These are phyloP conservation scores for Elgaria multicarinata DNA, from an alignment of 2,113 vertebrate species.

Conservation along the genomic window DNA sequence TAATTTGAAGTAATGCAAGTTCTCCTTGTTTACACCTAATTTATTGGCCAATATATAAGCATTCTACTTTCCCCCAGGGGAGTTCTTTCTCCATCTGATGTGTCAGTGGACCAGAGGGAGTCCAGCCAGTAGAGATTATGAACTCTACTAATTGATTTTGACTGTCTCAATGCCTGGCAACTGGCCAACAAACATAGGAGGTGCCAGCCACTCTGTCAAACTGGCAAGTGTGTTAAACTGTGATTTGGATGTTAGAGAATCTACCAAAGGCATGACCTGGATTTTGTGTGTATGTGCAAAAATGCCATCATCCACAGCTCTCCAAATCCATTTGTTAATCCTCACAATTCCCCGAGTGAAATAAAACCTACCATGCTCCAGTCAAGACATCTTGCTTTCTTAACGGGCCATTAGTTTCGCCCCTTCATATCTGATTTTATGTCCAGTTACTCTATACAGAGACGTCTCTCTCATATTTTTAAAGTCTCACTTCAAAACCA, in stretches of 20 bases:
- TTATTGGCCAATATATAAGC: background rate
- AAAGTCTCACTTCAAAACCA: background rate
- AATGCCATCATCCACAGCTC: background rate
- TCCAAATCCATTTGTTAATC: background rate
- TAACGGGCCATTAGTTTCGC: background rate
- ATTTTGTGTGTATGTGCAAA: background rate
- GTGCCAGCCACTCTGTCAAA: conserved; percentile 13
- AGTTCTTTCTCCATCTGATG: background rate
- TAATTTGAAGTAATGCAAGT: background rate
- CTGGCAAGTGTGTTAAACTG: conserved; percentile 5
- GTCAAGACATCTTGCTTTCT: background rate
- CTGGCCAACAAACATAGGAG: conserved; percentile 12
- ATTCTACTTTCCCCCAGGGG: background rate
- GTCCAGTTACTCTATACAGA: background rate
- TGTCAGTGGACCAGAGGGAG: conserved; percentile 12
- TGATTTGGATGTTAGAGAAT: background rate
- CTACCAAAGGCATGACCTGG: background rate
- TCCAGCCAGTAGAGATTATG: background rate
- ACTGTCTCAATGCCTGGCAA: conserved; percentile 18
- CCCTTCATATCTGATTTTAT: background rate
- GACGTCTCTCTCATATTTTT: background rate
- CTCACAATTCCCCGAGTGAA: background rate
- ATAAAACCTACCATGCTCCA: background rate
- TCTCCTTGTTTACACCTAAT: background rate
- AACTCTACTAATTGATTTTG: conserved; percentile 2